Percentiles rank a stretch among this genome's conserved stretches.
Evolutionary conservation across 2,113 vertebrate species (phyloP).

Genomic region (Chaetorhynchus papuensis): DNA sequence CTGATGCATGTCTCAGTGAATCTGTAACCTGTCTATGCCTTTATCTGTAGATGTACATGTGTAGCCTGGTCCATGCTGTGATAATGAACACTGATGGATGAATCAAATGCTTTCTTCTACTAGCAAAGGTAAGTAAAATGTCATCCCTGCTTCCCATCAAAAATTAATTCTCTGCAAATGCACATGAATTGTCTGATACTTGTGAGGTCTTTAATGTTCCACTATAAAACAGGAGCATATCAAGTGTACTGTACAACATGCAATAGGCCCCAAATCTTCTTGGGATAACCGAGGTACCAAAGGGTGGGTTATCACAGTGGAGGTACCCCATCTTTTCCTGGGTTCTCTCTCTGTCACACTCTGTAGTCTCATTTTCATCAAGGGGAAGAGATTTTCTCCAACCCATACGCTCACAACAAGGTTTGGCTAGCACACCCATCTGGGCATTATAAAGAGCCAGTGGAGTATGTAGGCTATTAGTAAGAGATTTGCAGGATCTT

Average conservation of each 20-base stretch:
- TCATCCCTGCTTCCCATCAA: background rate
- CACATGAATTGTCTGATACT: background rate
- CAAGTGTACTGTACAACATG: accelerated
- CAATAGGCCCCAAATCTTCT: background rate
- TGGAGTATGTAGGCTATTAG: background rate
- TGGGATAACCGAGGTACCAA: background rate
- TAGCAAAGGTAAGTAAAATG: background rate
- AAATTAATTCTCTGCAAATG: background rate
- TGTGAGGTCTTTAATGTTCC: background rate
- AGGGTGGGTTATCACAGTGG: background rate
- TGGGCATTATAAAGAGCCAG: background rate
- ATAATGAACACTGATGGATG: background rate
- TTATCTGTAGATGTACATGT: background rate
- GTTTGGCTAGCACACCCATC: background rate
- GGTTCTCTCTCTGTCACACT: background rate
- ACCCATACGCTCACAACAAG: accelerated
- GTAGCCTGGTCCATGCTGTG: background rate
- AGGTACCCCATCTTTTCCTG: background rate
- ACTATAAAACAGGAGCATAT: background rate
- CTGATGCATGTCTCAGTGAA: background rate
- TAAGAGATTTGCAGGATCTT: background rate
- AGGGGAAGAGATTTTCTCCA: background rate
- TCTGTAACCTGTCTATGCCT: background rate
- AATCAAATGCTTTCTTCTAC: background rate
- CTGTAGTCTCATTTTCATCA: background rate